These are phyloP conservation scores for Diphyllodes magnificus DNA, from an alignment of 2,113 vertebrate species.

Conservation along the genomic window DNA sequence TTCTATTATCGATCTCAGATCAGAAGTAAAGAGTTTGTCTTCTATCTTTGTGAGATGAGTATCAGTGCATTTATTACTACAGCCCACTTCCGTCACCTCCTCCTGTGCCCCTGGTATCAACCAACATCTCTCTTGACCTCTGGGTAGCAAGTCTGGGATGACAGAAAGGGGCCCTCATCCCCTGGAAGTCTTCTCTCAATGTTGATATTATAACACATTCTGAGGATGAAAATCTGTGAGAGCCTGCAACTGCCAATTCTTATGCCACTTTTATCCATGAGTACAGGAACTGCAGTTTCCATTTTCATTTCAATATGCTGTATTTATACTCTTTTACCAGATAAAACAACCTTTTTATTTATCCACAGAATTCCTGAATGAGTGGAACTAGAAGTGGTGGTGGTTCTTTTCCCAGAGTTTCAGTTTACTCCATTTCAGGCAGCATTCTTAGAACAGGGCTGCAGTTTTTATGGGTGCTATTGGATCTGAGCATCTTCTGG, in stretches of 20 bases:
- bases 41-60: neutral
- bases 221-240: neutral
- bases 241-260: neutral
- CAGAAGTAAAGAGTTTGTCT: neutral
- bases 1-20: neutral
- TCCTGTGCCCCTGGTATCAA: neutral
- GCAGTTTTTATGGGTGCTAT: neutral
- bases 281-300: neutral
- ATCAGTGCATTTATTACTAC: neutral
- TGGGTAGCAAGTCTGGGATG: neutral
- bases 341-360: neutral
- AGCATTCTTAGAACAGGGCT: neutral
- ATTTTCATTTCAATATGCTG: neutral
- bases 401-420: neutral
- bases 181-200: neutral
- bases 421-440: neutral
- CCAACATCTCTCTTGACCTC: neutral
- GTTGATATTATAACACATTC: neutral
- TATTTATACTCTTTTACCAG: neutral
- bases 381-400: neutral
- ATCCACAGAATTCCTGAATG: neutral
- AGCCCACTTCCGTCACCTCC: neutral
- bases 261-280: neutral
- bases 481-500: neutral
- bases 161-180: neutral